Conservation (phyloP, 2,888 invertebrate species). For the Reticulitermes lucifugus region DNA sequence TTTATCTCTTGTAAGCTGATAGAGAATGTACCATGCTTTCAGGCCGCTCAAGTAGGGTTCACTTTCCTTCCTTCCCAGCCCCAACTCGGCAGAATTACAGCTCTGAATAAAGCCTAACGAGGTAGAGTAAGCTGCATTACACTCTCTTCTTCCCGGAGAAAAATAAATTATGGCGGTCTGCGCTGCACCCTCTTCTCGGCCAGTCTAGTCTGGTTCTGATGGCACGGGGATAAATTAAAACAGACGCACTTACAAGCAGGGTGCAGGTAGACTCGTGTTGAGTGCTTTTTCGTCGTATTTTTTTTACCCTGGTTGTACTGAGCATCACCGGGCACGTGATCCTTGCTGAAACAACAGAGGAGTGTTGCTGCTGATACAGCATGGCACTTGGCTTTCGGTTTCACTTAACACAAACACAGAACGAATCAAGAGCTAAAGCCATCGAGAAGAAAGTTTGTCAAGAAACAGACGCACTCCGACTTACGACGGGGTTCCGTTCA, state of each 20-base stretch:
- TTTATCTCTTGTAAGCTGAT: background rate
- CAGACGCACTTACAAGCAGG: background rate
- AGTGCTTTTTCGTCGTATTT: background rate
- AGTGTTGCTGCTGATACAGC: background rate
- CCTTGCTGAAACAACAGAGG: no score
- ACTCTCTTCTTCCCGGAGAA: background rate
- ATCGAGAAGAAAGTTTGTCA: no score
- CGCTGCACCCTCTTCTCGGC: background rate
- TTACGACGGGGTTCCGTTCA: no score
- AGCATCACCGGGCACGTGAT: background rate
- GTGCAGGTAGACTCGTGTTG: background rate
- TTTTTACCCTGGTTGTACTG: background rate
- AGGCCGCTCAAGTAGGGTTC: background rate
- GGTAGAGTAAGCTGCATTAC: background rate
- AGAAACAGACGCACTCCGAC: no score
- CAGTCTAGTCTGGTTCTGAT: background rate
- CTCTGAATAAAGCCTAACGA: conserved; percentile 13
- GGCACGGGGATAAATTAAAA: background rate
- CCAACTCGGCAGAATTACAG: background rate
- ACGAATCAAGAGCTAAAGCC: no score
- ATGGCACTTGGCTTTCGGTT: background rate
- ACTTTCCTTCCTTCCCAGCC: no score
- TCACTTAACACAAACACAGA: background rate
- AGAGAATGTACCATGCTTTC: background rate
- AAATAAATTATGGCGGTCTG: background rate